Base-by-base conservation (phyloP, 2,888 invertebrate genomes). In the Pollenia labialis region DNA sequence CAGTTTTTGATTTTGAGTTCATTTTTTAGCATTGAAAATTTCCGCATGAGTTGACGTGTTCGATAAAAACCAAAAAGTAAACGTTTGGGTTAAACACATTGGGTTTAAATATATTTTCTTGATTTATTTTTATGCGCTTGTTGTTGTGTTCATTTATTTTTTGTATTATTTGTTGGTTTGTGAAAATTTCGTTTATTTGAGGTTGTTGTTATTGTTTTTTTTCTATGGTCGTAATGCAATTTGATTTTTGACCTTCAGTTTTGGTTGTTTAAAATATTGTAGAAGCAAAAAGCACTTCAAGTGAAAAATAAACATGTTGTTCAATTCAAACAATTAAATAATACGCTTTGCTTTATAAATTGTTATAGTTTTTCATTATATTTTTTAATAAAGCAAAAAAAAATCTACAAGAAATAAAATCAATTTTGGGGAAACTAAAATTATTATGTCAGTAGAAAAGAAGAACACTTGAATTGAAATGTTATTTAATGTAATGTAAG, bases 31-130 rank as follows among this genome's bases (percentile, higher is more conserved):
- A 66, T 7, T 48, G 32, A 60, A 46, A 40, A 75, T 64, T 75
- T 62, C 62, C 62, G 40, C 75, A 75, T 52, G 62, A 75, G 52
- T 42, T 75, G 62, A 64, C 23, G 18, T 52, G 62, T 52, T 75
- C 52, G 52, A 75, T 62, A 75, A 23, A 75, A 64, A 52, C 62
- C 50, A 75, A 62, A 50, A 74, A 60, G 4, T 11, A 60, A 64
- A 42, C 12, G n/a, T 14, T 74, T 50, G 12, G 10, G 60, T 75
- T 32, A 32, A 32, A 32, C 6, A 60, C 52, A 50, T 62, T 75
- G 48, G n/a, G 42, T 75, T 62, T 8, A 18, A 18, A 16, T 42
- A 50, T 42, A 42, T 48, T 48, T 71, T 54, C 14, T 58, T 9
- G 16, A 18, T 12, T 6, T 58, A 7, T 4, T 14, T 8, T 11